These are phyloP conservation scores for Ceratosolen fusciceps DNA, from an alignment of 1,140 invertebrate species.

Conservation along the genomic window DNA sequence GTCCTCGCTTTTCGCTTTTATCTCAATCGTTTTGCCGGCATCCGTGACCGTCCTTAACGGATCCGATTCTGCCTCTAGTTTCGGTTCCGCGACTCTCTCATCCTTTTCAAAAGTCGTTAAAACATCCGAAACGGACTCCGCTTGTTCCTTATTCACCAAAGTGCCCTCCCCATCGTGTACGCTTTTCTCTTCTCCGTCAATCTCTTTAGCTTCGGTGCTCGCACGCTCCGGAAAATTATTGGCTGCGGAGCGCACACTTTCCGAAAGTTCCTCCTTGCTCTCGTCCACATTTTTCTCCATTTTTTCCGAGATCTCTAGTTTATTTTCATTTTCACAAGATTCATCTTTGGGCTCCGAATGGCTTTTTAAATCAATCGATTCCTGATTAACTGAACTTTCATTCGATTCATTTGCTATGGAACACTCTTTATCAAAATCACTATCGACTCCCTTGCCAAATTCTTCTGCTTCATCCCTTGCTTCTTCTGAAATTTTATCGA, in stretches of 20 bases:
- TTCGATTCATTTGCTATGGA: background rate
- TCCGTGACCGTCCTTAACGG: background rate
- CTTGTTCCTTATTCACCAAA: conserved; percentile 16
- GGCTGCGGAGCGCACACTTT: background rate
- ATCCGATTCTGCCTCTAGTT: background rate
- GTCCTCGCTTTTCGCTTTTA: background rate
- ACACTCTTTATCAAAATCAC: conserved; percentile 20
- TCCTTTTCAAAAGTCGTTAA: conserved; percentile 41
- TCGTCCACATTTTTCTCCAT: background rate
- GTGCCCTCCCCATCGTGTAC: conserved; percentile 21
- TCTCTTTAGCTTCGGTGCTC: background rate
- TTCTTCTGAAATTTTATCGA: background rate
- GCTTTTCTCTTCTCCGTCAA: background rate
- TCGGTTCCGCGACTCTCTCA: conserved; percentile 48
- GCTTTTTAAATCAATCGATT: background rate
- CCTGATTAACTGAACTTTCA: background rate
- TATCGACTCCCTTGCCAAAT: background rate
- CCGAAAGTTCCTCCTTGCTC: background rate
- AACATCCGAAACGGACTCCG: conserved; percentile 26
- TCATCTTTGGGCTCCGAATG: background rate
- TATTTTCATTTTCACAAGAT: background rate
- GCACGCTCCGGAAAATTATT: background rate
- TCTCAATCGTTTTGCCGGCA: background rate
- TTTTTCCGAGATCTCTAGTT: background rate
- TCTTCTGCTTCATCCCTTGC: background rate